phyloP scores from a whole-genome alignment of 2,888 invertebrate species.

The Agrochola lota region DNA sequence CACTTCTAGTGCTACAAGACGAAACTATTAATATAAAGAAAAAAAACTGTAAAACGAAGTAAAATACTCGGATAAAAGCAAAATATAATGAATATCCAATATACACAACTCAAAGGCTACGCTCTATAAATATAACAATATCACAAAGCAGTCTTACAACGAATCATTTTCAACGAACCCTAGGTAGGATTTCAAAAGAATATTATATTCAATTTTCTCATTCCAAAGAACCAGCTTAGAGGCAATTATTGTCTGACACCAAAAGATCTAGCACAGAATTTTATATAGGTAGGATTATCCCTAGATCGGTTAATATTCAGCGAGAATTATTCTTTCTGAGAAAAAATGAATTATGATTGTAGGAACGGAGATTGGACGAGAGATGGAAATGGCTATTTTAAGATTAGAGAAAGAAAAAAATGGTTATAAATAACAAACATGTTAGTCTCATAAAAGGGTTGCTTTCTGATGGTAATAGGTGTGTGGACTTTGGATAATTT shows the following conservation, averaged over 20 bases:
- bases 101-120: background rate
- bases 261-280: constrained; percentile 50
- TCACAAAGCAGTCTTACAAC: constrained; percentile 12
- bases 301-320: constrained; percentile 51
- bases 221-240: constrained; percentile 51
- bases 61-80: background rate
- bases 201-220: constrained; percentile 35
- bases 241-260: constrained; percentile 51
- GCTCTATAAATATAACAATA: constrained; percentile 24
- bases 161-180: constrained; percentile 22
- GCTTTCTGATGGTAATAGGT: background rate
- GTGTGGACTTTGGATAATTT: background rate
- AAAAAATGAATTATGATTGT: constrained; percentile 54
- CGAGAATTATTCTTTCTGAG: constrained; percentile 44
- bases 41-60: background rate
- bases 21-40: background rate
- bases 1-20: too few species aligned
- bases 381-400: constrained; percentile 44
- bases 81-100: background rate
- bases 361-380: constrained; percentile 42
- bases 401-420: constrained; percentile 5
- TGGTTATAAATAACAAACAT: constrained; percentile 5
- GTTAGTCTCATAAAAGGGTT: background rate
- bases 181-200: constrained; percentile 36
- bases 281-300: constrained; percentile 46